Evolutionary conservation across 2,797 vertebrate species (phyloP).

Genomic region (Neosilurus hyrtlii): DNA sequence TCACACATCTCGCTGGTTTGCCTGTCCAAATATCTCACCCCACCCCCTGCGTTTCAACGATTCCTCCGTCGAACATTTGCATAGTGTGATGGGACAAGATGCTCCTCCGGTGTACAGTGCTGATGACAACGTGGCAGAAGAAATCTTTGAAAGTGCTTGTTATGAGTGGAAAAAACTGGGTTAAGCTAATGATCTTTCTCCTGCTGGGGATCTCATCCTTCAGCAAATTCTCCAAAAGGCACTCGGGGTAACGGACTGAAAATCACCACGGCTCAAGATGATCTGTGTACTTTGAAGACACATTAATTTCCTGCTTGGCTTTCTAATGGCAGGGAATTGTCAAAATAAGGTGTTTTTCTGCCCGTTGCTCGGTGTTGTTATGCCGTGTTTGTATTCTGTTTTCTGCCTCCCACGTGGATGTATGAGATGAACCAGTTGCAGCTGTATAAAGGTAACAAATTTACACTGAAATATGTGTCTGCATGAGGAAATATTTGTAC

Average conservation of each 20-base stretch:
- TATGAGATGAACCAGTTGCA: background rate
- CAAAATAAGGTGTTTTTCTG: conserved; percentile 9
- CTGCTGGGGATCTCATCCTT: conserved; percentile 14
- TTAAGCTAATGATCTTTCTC: conserved; percentile 44
- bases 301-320: conserved; percentile 26
- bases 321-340: conserved; percentile 16
- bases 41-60: conserved; percentile 3
- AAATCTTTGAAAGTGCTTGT: conserved; percentile 31
- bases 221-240: conserved; percentile 22
- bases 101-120: conserved; percentile 23
- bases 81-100: conserved; percentile 17
- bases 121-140: conserved; percentile 10
- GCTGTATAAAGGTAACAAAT: conserved; percentile 28
- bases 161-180: conserved; percentile 27
- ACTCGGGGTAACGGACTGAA: conserved; percentile 37
- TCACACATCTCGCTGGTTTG: background rate
- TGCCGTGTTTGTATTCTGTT: conserved; percentile 15
- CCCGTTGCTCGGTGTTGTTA: background rate
- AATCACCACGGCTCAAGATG: conserved; percentile 28
- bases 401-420: conserved; percentile 19
- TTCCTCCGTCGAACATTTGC: conserved; percentile 37
- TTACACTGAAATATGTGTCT: conserved; percentile 1
- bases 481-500: background rate
- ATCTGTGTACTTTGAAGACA: conserved; percentile 23
- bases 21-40: conserved; percentile 14